phyloP scores from a whole-genome alignment of 53 echinoderm and acorn worm genomes.

The Antedon mediterranea region DNA sequence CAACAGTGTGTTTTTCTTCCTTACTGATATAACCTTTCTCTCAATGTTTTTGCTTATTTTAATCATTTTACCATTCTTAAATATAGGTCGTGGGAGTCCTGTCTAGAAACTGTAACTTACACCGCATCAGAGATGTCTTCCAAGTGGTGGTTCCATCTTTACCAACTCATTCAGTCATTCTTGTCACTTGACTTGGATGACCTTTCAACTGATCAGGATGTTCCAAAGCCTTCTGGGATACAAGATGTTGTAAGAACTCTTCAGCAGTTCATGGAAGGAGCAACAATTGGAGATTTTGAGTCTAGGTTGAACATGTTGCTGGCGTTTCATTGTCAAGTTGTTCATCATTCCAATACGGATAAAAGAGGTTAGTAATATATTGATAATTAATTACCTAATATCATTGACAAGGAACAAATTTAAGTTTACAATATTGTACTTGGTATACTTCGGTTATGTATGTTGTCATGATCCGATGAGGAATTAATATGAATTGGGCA shows the following conservation, averaged over 20 bases:
- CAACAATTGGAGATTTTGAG: constrained; percentile 67
- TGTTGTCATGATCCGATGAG: no score
- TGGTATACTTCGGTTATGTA: no score
- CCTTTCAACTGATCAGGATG: background rate
- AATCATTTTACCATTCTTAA: no score
- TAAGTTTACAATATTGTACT: no score
- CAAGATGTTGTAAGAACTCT: constrained; percentile 25
- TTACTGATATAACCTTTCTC: no score
- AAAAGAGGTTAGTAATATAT: constrained; percentile 10
- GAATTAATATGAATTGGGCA: no score
- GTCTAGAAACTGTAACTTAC: constrained; percentile 77
- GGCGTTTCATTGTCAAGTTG: constrained; percentile 62
- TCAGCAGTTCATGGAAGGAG: constrained; percentile 83
- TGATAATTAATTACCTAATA: no score
- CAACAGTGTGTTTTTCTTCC: no score
- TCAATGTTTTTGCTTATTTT: no score
- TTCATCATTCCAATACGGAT: background rate
- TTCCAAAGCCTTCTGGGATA: background rate
- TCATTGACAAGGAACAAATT: no score
- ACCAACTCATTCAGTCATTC: constrained; percentile 56
- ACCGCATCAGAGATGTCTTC: constrained; percentile 32
- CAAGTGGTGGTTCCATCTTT: constrained; percentile 94
- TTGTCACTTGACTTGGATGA: constrained; percentile 4
- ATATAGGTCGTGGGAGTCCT: constrained; percentile 63
- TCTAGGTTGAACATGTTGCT: constrained; percentile 54